A percentile compares a stretch with the other conserved stretches of the same genome.
Conservation (phyloP, 2,888 invertebrate species). For the Uloborus plumipes region DNA sequence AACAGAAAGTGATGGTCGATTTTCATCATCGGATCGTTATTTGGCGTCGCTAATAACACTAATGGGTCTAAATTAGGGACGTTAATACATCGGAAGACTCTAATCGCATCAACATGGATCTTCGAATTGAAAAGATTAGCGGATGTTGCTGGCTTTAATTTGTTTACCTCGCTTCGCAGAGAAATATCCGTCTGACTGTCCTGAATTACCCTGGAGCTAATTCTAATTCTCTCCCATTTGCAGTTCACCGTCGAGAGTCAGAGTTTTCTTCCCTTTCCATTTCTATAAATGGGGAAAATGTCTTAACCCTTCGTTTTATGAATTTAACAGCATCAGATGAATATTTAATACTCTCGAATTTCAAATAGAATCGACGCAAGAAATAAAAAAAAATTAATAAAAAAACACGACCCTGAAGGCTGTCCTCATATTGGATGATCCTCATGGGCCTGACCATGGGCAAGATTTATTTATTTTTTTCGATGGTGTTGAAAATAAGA, state of each 20-base stretch:
- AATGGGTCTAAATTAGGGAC: slow-evolving; percentile 44
- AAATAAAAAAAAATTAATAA: no score
- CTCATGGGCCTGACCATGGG: no score
- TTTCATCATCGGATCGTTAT: slow-evolving; percentile 4
- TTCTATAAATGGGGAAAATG: no score
- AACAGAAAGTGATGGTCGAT: no score
- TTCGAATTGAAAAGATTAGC: slow-evolving; percentile 28
- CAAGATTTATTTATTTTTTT: no score
- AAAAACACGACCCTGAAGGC: no score
- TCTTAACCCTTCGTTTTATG: background rate
- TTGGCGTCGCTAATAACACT: slow-evolving; percentile 39
- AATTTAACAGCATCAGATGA: background rate
- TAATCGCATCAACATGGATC: slow-evolving; percentile 37
- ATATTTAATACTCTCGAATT: no score
- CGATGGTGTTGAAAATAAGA: no score
- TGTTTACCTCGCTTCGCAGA: slow-evolving; percentile 31
- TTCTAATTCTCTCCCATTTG: slow-evolving; percentile 24
- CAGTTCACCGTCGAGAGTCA: background rate
- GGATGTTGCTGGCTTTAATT: slow-evolving; percentile 29
- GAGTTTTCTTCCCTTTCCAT: background rate
- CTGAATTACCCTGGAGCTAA: slow-evolving; percentile 9
- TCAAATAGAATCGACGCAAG: no score
- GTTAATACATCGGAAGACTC: slow-evolving; percentile 30
- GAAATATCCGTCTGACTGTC: slow-evolving; percentile 11
- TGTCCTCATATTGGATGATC: no score